A percentile compares a stretch with the other conserved stretches of the same genome.
Conservation (phyloP, 1,140 invertebrate genomes). For the Ruditapes philippinarum region DNA sequence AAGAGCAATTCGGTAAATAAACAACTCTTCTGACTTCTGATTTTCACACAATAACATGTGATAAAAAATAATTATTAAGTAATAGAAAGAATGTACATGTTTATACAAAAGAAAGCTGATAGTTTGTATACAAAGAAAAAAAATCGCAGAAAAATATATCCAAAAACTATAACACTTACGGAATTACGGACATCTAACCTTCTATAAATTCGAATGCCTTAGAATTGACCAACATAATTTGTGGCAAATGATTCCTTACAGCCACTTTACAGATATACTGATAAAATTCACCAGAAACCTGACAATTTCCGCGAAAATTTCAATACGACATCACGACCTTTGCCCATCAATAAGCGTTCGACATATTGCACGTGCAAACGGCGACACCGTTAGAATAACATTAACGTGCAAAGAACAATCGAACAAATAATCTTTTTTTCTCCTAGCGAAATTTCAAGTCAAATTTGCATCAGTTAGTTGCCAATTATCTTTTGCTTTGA, state of each 20-base stretch:
- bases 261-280: too few relatives aligned
- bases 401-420: background rate
- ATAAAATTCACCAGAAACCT: background rate
- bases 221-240: too few relatives aligned
- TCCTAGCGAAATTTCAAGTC: background rate
- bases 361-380: constrained; percentile 33
- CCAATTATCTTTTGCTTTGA: background rate
- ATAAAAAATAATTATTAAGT: background rate
- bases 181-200: too few relatives aligned
- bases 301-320: too few relatives aligned
- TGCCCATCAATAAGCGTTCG: background rate
- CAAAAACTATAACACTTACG: too few relatives aligned
- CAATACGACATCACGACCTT: too few relatives aligned
- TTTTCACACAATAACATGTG: background rate
- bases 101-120: constrained; percentile 9
- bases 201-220: too few relatives aligned
- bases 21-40: constrained; percentile 20
- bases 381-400: constrained; percentile 16
- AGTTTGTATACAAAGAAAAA: too few relatives aligned
- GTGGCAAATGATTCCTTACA: too few relatives aligned
- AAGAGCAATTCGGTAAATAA: constrained; percentile 20
- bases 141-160: too few relatives aligned
- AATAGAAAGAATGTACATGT: constrained; percentile 19
- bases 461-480: background rate
- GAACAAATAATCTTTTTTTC: background rate